Base-by-base conservation (phyloP, 2,888 invertebrate genomes). In the Lymantria monacha region DNA sequence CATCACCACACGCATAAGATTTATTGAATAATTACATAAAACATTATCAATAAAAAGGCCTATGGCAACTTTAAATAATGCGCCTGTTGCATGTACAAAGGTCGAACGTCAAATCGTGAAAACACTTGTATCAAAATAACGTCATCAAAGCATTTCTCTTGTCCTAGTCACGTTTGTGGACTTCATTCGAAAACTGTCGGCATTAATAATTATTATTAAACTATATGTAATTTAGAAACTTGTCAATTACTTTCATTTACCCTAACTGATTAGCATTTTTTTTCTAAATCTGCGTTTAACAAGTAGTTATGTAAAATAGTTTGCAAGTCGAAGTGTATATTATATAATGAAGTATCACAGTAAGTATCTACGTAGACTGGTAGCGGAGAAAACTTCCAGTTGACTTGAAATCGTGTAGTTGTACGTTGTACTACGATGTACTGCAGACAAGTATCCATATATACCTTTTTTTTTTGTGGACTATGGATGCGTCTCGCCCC, bases 361-460 rank as follows among this genome's bases (percentile, higher is more conserved):
- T 55, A 52, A 48, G 22, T 5, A 22, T 2, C 22, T 22, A 3
- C 22, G 22, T 22, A 22, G 49, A 47, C 30, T 30, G 49, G 42
- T 54, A 56, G 55, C 42, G 59, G 70, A 63, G 74, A 76, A 74
- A 76, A 61, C 61, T 61, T 46, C 51, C 48, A 59, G 59, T 55
- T 59, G 65, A 63, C 62, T 69, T 54, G 58, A 54, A 69, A 64
- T 64, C 60, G 63, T 60, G 56, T 59, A 57, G 61, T 63, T 72
- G 70, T 71, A 71, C 76, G 61, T 63, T 71, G 69, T 70, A 71
- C 74, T 52, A 54, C 52, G 49, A 51, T 54, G 59, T 63, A 30
- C 44, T 57, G 41, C 45, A 12, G 51, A 55, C 58, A 36, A 45
- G 40, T 51, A 7, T 51, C 15, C 44, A 43, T 40, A 51, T 46